Evolutionary conservation across 2,888 invertebrate species (phyloP), one percentile per base, ranked within the genome.

Genomic region (Lithosia quadra): DNA sequence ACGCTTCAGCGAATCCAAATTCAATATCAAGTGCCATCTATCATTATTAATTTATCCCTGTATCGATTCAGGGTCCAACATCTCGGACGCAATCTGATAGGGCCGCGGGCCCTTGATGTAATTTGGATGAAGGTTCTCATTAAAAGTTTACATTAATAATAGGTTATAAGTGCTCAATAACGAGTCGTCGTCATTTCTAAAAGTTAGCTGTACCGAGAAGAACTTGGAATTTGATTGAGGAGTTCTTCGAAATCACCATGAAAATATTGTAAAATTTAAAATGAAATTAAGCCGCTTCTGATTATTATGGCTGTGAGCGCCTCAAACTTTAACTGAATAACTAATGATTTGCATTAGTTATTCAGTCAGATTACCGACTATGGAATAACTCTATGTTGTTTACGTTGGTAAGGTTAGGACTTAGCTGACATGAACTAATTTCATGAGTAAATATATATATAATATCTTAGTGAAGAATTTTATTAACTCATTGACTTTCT

Each of bases 211-310:
- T 59, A 60, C 53, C 59, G 13, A 60, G 58, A 21, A 43, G 21
- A 53, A 59, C 15, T 39, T 15, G 36, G 53, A 60, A 66, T 66
- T 66, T 28, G 34, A 53, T 66, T 66, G 57, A 58, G 34, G 22
- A 66, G 24, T 55, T 36, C 53, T 34, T 66, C 22, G 55, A 15
- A 55, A 53, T 34, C 57, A 66, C 49, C 55, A 56, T 7, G 55
- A 55, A 55, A 55, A 22, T 56, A 24, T 28, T 24, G 24, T 28
- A 28, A 28, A 22, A 24, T 56, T 56, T 56, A 5, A 22, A 56
- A 56, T 56, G 2, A 56, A 56, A 56, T 56, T 56, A 22, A 56
- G 24, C 5, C 24, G 56, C 13, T 22, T 56, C 22, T 56, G 24
- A 56, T 28, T 56, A 24, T 13, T 22, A n/a, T n/a, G n/a, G 28